A percentile compares a stretch with the other conserved stretches of the same genome.
Evolutionary conservation across 2,888 invertebrate species (phyloP).

Genomic region (Dolomedes plantarius): DNA sequence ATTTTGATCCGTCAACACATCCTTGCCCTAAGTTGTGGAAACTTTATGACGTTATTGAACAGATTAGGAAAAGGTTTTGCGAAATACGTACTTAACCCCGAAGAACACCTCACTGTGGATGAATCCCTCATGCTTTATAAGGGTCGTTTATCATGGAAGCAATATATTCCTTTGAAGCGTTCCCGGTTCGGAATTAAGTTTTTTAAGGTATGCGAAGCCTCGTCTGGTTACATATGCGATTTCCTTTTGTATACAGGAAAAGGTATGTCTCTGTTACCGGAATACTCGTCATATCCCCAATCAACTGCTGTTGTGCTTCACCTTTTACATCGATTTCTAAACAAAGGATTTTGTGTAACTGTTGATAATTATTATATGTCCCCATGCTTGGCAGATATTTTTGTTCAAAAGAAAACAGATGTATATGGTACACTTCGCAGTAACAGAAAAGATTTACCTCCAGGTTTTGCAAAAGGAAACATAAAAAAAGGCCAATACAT

Average conservation of each 20-base stretch:
- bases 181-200: slow-evolving; percentile 71
- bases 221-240: slow-evolving; percentile 50
- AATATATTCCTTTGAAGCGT: slow-evolving; percentile 71
- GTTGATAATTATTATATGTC: slow-evolving; percentile 60
- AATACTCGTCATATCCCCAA: slow-evolving; percentile 5
- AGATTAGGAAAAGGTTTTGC: slow-evolving; percentile 16
- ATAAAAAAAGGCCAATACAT: slow-evolving; percentile 55
- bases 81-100: slow-evolving; percentile 8
- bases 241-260: background rate
- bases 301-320: slow-evolving; percentile 31
- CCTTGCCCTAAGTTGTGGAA: background rate
- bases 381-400: slow-evolving; percentile 22
- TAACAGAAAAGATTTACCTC: slow-evolving; percentile 57
- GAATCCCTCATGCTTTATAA: slow-evolving; percentile 42
- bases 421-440: slow-evolving; percentile 64
- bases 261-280: background rate
- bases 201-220: slow-evolving; percentile 55
- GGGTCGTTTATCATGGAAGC: slow-evolving; percentile 57
- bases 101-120: slow-evolving; percentile 23
- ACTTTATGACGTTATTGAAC: slow-evolving; percentile 20
- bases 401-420: slow-evolving; percentile 54
- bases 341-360: slow-evolving; percentile 42
- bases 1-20: background rate
- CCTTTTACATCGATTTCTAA: slow-evolving; percentile 46
- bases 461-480: slow-evolving; percentile 30